A percentile compares a stretch with the other conserved stretches of the same genome.
phyloP scores from a whole-genome alignment of 2,113 vertebrate species.

The Zosterops lateralis region DNA sequence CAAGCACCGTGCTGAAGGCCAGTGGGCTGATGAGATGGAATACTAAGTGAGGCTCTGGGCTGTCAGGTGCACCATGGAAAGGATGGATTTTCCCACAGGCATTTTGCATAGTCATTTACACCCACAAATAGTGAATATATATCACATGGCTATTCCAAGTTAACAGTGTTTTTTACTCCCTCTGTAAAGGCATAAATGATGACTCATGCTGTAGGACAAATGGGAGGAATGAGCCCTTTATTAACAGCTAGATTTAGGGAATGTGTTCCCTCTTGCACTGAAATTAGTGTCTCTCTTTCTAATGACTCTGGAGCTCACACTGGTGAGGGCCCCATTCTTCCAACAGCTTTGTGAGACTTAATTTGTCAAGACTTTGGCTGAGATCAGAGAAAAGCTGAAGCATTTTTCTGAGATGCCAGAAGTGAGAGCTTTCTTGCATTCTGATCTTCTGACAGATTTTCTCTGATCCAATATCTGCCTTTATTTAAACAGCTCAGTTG shows the following conservation, averaged over 20 bases:
- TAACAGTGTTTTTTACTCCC: neutral
- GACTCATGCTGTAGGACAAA: neutral
- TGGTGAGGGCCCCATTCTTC: neutral
- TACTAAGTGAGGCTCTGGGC: neutral
- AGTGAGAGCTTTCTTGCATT: neutral
- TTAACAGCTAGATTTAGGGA: neutral
- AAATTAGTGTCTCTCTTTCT: neutral
- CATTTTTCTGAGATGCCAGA: neutral
- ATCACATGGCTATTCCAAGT: neutral
- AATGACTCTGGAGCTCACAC: neutral
- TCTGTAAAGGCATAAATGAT: neutral
- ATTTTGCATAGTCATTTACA: neutral
- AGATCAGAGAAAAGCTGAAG: neutral
- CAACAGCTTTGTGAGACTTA: neutral
- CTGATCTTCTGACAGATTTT: slow-evolving; percentile 1
- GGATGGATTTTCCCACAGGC: neutral
- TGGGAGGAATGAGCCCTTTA: neutral
- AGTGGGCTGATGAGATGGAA: neutral
- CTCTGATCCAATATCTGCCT: neutral
- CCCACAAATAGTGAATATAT: neutral
- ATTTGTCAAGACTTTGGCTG: neutral
- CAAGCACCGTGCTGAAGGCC: neutral
- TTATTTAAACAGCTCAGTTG: neutral
- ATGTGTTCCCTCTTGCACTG: neutral
- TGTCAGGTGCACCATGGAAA: neutral